These are phyloP conservation scores for Chauna torquata DNA, from an alignment of 2,113 vertebrate species.

Conservation along the genomic window DNA sequence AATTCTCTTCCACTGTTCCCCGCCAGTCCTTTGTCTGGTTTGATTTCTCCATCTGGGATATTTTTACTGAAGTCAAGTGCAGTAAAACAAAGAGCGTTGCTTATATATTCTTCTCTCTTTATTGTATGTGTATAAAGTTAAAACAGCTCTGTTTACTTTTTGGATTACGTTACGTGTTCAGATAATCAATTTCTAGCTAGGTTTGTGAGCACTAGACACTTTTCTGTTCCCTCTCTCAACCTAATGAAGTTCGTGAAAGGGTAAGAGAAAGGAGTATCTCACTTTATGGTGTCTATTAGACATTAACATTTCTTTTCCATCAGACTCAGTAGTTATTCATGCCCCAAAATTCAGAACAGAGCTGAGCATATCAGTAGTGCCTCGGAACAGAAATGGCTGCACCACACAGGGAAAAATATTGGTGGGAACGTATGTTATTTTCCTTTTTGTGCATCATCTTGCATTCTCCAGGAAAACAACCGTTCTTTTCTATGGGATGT, in stretches of 20 bases:
- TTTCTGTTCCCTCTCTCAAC: neutral
- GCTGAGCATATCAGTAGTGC: fast-evolving
- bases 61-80: neutral
- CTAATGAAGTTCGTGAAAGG: neutral
- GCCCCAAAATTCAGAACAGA: fast-evolving
- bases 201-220: neutral
- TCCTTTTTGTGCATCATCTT: fast-evolving
- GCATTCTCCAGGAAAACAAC: fast-evolving
- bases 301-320: neutral
- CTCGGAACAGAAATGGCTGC: neutral
- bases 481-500: fast-evolving
- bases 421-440: fast-evolving
- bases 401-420: fast-evolving
- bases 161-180: neutral
- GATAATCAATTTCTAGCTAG: neutral
- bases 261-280: neutral
- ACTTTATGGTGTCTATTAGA: neutral
- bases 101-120: fast-evolving
- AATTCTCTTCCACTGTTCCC: neutral
- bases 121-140: neutral
- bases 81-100: neutral
- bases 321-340: fast-evolving
- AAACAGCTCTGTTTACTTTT: neutral
- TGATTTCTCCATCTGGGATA: neutral
- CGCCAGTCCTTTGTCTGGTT: neutral